phyloP scores from a whole-genome alignment of 2,797 vertebrate genomes.

The Fistularia tabacaria region DNA sequence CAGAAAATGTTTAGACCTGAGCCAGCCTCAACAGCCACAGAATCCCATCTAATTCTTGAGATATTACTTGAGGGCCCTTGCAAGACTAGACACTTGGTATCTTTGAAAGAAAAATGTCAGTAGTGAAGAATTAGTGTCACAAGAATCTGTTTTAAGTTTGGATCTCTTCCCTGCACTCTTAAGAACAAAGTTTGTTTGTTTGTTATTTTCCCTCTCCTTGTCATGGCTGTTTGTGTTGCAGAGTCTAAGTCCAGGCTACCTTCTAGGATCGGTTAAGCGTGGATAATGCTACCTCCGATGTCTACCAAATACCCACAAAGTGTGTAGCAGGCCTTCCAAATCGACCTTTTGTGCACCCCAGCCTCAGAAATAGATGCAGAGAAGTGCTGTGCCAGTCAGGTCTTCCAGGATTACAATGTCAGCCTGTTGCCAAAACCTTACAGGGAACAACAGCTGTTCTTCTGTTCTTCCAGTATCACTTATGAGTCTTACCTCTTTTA shows the following conservation, averaged over 20 bases:
- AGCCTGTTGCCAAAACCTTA: constrained; percentile 18
- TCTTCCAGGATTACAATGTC: constrained; percentile 48
- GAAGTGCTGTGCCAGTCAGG: constrained; percentile 42
- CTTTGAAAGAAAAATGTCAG: constrained; percentile 22
- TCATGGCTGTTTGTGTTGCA: constrained; percentile 22
- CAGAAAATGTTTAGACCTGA: constrained; percentile 18
- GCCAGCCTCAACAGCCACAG: constrained; percentile 28
- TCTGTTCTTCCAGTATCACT: constrained; percentile 20
- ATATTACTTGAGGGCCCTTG: constrained; percentile 39
- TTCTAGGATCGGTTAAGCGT: constrained; percentile 42
- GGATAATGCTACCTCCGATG: constrained; percentile 19
- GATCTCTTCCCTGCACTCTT: constrained; percentile 34
- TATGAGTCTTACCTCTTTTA: constrained; percentile 3
- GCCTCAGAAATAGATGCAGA: constrained; percentile 52
- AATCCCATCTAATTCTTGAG: constrained; percentile 22
- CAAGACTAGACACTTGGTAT: constrained; percentile 23
- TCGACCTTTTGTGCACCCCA: constrained; percentile 17
- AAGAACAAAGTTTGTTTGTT: constrained; percentile 21
- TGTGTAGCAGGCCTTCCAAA: constrained; percentile 32
- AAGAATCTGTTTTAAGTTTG: constrained; percentile 39
- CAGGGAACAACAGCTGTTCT: constrained; percentile 42
- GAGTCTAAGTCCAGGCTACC: constrained; percentile 38
- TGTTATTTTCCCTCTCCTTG: constrained; percentile 25
- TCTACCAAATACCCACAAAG: constrained; percentile 32
- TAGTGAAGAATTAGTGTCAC: constrained; percentile 47